These are phyloP conservation scores for Brachypteracias leptosomus DNA, from an alignment of 2,113 vertebrate species.

Conservation along the genomic window DNA sequence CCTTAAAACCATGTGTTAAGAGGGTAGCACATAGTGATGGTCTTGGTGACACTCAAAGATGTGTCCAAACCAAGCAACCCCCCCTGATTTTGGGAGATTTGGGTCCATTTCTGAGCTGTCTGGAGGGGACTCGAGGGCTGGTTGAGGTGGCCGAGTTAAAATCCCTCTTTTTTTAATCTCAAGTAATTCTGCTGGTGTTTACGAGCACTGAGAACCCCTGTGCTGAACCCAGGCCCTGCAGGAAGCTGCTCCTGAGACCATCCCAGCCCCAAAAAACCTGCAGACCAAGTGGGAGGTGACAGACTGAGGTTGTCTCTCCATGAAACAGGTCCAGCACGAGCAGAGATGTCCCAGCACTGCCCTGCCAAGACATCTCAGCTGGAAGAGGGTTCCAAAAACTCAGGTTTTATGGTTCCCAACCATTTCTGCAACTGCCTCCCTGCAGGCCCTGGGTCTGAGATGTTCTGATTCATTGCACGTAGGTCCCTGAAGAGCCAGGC, in stretches of 20 bases:
- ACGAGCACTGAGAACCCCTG: not conserved
- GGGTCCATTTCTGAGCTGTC: not conserved
- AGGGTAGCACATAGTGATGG: not conserved
- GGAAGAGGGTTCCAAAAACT: not conserved
- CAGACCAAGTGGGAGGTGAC: not conserved
- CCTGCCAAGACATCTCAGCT: not conserved
- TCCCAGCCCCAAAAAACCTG: not conserved
- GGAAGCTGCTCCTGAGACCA: not conserved
- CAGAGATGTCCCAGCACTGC: not conserved
- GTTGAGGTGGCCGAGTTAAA: not conserved
- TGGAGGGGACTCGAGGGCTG: not conserved
- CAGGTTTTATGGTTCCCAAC: not conserved
- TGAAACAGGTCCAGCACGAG: not conserved
- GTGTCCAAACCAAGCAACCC: not conserved
- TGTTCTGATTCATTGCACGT: not conserved
- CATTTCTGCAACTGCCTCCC: not conserved
- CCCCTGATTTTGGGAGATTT: not conserved
- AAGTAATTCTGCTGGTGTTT: not conserved
- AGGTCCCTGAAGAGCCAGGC: constrained; percentile 1
- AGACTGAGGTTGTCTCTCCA: not conserved
- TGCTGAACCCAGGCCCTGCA: not conserved
- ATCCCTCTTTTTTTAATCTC: not conserved
- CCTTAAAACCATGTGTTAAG: not conserved
- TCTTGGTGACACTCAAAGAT: not conserved
- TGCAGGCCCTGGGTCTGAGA: not conserved